These are phyloP conservation scores for Chiroxiphia lanceolata DNA, from an alignment of 2,797 vertebrate genomes.

Conservation along the genomic window DNA sequence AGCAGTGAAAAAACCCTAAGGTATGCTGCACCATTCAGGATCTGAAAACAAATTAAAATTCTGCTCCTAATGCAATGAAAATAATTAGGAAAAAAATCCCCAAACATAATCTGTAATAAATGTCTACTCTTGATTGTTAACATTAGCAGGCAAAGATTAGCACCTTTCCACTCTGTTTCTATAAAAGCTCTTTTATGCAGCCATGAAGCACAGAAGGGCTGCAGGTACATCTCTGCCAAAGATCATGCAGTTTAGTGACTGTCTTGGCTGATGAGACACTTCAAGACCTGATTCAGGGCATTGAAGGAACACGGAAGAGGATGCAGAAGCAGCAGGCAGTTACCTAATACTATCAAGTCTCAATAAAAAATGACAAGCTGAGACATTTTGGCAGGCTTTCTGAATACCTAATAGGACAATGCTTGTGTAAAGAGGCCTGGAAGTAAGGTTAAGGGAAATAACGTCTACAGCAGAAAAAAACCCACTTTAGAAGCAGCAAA, in stretches of 20 bases:
- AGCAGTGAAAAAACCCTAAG: background rate
- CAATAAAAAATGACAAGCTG: conserved; percentile 37
- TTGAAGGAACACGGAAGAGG: background rate
- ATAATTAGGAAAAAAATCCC: fast-evolving
- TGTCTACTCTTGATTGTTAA: background rate
- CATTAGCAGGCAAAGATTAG: background rate
- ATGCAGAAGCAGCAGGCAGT: conserved; percentile 32
- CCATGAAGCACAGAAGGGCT: background rate
- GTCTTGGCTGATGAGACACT: background rate
- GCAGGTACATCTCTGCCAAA: background rate
- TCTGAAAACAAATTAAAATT: background rate
- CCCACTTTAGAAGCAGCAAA: background rate
- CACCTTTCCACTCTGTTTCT: background rate
- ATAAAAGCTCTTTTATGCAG: background rate
- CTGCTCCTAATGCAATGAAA: background rate
- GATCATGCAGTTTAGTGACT: background rate
- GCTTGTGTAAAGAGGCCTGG: background rate
- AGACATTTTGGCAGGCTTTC: conserved; percentile 32
- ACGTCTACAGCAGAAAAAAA: background rate
- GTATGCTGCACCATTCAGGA: background rate
- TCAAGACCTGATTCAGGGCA: background rate
- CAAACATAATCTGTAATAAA: background rate
- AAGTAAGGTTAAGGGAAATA: background rate
- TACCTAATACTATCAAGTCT: conserved; percentile 30
- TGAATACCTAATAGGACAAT: background rate